Evolutionary conservation across 2,797 vertebrate species (phyloP), one percentile per base, ranked within the genome.

Genomic region (Pachyuromys duprasi): DNA sequence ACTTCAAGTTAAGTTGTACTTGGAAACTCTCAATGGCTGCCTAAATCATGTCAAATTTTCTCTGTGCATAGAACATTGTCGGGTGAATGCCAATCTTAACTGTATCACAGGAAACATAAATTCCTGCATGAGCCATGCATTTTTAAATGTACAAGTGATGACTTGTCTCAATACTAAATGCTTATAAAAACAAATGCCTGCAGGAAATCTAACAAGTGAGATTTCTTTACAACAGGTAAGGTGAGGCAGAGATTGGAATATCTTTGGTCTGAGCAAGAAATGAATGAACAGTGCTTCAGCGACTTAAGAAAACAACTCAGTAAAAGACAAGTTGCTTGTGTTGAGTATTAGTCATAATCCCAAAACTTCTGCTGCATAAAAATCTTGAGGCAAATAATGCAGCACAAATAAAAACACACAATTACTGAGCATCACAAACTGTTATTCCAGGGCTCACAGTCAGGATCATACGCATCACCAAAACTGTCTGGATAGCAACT

Each of bases 1-100:
- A 12, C n/a, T 94, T 89, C 92, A 93, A 74, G 90, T 97, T 94
- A 97, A 67, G 53, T 45, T 22, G 39, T 60, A 42, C 65, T 69
- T 69, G 24, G 63, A 72, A 95, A 96, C 81, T 33, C 92, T 55
- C 53, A 0, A 9, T 3, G 18, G 75, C 39, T 55, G 57, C 74
- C 81, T 92, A 74, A 39, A 93, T 81, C 76, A 74, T 1, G 22
- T 75, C 89, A 75, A 33, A 62, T 45, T 97, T 91, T 90, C 91
- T n/a, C 31, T 17, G 14, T 6, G 7, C 83, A 22, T 55, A 75
- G 83, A 45, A 28, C 31, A 82, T 20, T 63, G 95, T 49, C 1
- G 0, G 0, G 76, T n/a, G 62, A 91, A 31, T 11, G n/a, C 83
- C 75, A 45, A 12, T 72, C 57, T 28, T 42, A 45, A 83, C 72